These are phyloP conservation scores for Rhynchonema sp. DNA, from an alignment of 2,888 invertebrate species.

Conservation along the genomic window DNA sequence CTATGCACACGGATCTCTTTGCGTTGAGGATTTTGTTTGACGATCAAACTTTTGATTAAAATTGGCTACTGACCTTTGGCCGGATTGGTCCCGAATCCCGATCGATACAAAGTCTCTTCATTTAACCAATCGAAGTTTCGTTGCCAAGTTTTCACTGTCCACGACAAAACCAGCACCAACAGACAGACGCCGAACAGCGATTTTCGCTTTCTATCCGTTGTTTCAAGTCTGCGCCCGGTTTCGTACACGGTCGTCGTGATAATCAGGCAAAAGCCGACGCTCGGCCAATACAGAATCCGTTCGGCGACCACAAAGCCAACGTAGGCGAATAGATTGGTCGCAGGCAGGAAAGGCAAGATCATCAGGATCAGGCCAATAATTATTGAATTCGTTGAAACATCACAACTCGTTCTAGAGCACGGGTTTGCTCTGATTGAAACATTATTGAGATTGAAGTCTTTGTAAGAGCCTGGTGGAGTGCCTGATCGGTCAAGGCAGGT, in stretches of 20 bases:
- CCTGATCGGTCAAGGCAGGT: no score
- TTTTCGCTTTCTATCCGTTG: neutral
- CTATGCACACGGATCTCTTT: no score
- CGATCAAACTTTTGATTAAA: neutral
- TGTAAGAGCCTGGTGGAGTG: no score
- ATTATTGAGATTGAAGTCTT: neutral
- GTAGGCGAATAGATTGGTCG: constrained; percentile 85
- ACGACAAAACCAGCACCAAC: neutral
- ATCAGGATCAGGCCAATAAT: constrained; percentile 48
- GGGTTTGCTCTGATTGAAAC: neutral
- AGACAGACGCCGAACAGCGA: neutral
- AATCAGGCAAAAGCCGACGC: constrained; percentile 77
- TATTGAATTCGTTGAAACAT: neutral
- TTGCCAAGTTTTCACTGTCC: constrained; percentile 7
- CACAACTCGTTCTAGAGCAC: neutral
- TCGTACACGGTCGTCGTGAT: constrained; percentile 34
- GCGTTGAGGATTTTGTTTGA: no score
- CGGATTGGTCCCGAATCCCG: constrained; percentile 75
- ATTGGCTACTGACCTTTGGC: constrained; percentile 61
- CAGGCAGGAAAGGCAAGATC: constrained; percentile 77
- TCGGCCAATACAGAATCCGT: constrained; percentile 79
- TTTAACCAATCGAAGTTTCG: constrained; percentile 14
- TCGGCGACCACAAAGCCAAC: constrained; percentile 96
- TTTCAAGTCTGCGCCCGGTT: neutral
- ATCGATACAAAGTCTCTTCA: constrained; percentile 47